Conservation (phyloP, 2,888 invertebrate species). For the Oscheius sp. region DNA sequence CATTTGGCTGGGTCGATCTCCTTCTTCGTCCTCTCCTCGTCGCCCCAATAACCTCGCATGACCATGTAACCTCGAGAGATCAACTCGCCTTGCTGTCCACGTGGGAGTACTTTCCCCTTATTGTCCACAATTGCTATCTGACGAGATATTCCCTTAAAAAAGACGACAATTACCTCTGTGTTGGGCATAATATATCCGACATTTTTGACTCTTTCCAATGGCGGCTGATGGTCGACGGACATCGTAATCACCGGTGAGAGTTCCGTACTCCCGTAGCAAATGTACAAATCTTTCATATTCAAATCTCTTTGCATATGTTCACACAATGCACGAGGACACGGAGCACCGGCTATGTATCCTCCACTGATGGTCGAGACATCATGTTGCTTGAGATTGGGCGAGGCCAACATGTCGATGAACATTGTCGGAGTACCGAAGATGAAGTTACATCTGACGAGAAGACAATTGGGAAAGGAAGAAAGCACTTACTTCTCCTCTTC, state of each 20-base stretch:
- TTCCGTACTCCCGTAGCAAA: constrained; percentile 37
- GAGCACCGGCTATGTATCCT: constrained; percentile 83
- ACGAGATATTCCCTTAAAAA: neutral
- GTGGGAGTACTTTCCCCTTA: constrained; percentile 80
- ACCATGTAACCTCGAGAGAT: constrained; percentile 80
- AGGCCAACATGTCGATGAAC: constrained; percentile 76
- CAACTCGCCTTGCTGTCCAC: constrained; percentile 83
- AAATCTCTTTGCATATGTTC: constrained; percentile 74
- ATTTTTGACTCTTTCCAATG: constrained; percentile 28
- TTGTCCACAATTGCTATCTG: constrained; percentile 6
- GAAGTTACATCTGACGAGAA: constrained; percentile 73
- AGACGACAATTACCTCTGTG: constrained; percentile 22
- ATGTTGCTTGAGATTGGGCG: constrained; percentile 72
- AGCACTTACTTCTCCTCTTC: constrained; percentile 78
- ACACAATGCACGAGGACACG: constrained; percentile 79
- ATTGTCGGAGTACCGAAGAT: constrained; percentile 76
- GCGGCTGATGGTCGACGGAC: constrained; percentile 6
- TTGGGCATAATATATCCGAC: constrained; percentile 35
- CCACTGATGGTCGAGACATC: constrained; percentile 66
- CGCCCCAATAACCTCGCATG: constrained; percentile 87
- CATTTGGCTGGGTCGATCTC: constrained; percentile 81
- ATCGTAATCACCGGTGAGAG: constrained; percentile 38
- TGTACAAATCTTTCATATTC: constrained; percentile 72
- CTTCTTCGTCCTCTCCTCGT: constrained; percentile 82
- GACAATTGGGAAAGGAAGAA: neutral